Evolutionary conservation across 2,888 invertebrate species (phyloP), one percentile per base, ranked within the genome.

Genomic region (Ormyrus thymus): DNA sequence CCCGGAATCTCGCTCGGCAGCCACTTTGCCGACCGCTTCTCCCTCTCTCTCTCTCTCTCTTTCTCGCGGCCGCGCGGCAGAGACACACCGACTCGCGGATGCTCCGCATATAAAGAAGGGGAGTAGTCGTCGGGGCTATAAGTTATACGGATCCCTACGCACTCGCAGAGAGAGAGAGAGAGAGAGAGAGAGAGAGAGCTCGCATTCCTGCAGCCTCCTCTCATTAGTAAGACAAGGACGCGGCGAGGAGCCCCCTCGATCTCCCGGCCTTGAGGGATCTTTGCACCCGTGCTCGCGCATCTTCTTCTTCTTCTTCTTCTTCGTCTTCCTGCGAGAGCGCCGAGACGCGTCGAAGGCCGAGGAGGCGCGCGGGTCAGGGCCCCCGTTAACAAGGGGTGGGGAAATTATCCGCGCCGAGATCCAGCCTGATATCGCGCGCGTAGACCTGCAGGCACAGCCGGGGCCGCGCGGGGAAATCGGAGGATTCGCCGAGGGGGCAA

Each of bases 201-300:
- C 45, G 1, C 11, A 15, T 29, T 43, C 9, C 7, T 11, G 13
- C 65, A n/a, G 6, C 8, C 13, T 8, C 6, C 71, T 71, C 86
- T 87, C 86, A 87, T 88, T 88, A 87, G 86, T 83, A 82, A 86
- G 86, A 88, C 86, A 88, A 88, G 87, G 87, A 88, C 87, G 84
- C 7, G 48, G 45, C n/a, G 45, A 62, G 62, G 11, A 68, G 50
- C 48, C 68, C 58, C 29, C 71, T 62, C 70, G 81, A 68, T 74
- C 29, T 29, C 29, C 29, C 86, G 89, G 79, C 89, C 89, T 89
- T 89, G 89, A 86, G 85, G 83, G 89, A 89, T 89, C 89, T 88
- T 89, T 89, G 89, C 88, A 87, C 89, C 85, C 87, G 77, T 29
- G 72, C 83, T 82, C 84, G 84, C 84, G 84, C 86, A 86, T 88